phyloP scores from a whole-genome alignment of 2,888 invertebrate species.

The Hemistola chrysoprasaria region DNA sequence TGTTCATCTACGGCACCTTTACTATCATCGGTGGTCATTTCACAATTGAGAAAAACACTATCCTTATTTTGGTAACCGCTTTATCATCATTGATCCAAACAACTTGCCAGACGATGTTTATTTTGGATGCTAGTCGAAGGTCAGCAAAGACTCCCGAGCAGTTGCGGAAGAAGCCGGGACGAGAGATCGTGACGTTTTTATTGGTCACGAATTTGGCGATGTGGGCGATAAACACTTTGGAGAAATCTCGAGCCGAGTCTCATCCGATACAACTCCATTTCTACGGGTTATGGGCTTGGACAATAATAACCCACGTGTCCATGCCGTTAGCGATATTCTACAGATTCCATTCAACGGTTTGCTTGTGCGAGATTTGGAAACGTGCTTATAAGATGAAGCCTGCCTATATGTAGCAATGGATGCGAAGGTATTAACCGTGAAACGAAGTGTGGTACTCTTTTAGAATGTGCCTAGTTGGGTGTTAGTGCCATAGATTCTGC shows the following conservation, averaged over 20 bases:
- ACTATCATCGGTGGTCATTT: conserved; percentile 97
- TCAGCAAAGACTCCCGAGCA: conserved; percentile 91
- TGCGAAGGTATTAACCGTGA: conserved; percentile 56
- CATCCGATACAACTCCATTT: conserved; percentile 96
- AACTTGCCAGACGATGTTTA: conserved; percentile 94
- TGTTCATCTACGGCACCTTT: conserved; percentile 96
- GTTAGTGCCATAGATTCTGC: conserved; percentile 71
- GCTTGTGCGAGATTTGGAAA: conserved; percentile 98
- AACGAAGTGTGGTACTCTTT: conserved; percentile 56
- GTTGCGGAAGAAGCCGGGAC: conserved; percentile 92
- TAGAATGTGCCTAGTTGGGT: conserved; percentile 50
- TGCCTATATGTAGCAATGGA: conserved; percentile 88
- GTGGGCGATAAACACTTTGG: conserved; percentile 97
- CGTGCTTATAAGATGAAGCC: conserved; percentile 96
- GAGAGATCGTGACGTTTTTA: conserved; percentile 96
- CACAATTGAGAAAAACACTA: conserved; percentile 90
- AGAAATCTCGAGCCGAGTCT: conserved; percentile 94
- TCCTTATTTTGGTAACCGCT: conserved; percentile 91
- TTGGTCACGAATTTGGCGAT: conserved; percentile 94
- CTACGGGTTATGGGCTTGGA: conserved; percentile 97
- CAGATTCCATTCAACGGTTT: conserved; percentile 97
- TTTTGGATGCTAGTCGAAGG: conserved; percentile 93
- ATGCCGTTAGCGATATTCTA: conserved; percentile 97
- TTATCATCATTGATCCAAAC: conserved; percentile 94
- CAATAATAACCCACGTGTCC: conserved; percentile 96